Evolutionary conservation across 2,888 invertebrate species (phyloP).

Genomic region (Polylopha cassiicola): DNA sequence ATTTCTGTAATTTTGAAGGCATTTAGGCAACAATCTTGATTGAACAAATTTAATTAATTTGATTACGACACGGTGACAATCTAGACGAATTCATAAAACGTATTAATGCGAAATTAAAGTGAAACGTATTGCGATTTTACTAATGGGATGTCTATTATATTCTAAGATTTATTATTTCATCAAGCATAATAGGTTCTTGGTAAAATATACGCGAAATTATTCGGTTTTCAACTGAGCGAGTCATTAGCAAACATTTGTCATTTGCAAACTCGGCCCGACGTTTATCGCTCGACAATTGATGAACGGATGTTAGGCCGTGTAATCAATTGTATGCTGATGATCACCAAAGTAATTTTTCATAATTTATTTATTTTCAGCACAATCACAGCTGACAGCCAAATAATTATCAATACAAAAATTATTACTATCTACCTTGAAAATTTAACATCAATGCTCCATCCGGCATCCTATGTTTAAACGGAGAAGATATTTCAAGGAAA

Average conservation of each 20-base stretch:
- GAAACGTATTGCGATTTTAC: conserved; percentile 15
- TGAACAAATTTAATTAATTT: conserved; percentile 23
- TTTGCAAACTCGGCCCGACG: conserved; percentile 67
- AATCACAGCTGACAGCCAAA: conserved; percentile 2
- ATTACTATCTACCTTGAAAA: no score
- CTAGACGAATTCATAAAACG: conserved; percentile 4
- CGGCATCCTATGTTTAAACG: no score
- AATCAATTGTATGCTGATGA: conserved; percentile 62
- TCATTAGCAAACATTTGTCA: conserved; percentile 73
- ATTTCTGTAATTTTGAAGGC: conserved; percentile 16
- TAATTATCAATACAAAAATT: not conserved
- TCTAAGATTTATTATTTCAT: conserved; percentile 37
- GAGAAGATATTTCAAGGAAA: no score
- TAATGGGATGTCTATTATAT: conserved; percentile 10
- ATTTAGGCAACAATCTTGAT: conserved; percentile 18
- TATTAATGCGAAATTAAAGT: conserved; percentile 5
- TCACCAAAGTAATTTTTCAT: conserved; percentile 45
- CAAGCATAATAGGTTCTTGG: conserved; percentile 36
- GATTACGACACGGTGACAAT: conserved; percentile 11
- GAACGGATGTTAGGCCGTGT: conserved; percentile 64
- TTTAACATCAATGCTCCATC: no score
- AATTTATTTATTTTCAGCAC: conserved; percentile 21
- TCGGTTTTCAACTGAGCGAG: conserved; percentile 53
- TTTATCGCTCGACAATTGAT: conserved; percentile 69
- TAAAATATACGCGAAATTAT: conserved; percentile 56